Percentiles rank a stretch among this genome's conserved stretches.
Conservation (phyloP, 2,797 vertebrate species). For the Selene dorsalis region DNA sequence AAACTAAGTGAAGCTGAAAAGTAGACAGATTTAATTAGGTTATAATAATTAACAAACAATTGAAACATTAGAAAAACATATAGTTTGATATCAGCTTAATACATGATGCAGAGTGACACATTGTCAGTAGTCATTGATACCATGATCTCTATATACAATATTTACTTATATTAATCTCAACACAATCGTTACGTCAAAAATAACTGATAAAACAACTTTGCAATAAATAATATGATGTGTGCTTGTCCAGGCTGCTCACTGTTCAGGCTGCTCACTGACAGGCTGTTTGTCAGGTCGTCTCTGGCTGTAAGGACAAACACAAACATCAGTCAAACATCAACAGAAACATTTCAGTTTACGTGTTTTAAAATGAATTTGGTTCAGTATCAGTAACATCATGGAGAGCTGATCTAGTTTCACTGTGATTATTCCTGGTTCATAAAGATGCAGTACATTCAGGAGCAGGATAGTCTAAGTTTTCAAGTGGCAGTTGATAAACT, state of each 20-base stretch:
- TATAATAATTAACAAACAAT: background rate
- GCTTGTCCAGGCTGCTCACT: background rate
- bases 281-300: background rate
- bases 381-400: background rate
- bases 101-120: background rate
- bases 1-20: no score
- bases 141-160: constrained; percentile 1
- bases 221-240: constrained; percentile 43
- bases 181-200: background rate
- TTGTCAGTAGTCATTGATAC: background rate
- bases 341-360: background rate
- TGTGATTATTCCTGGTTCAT: no score
- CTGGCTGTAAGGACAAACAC: background rate
- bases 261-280: background rate
- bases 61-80: constrained; percentile 1
- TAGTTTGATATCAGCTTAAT: background rate
- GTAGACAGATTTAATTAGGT: background rate
- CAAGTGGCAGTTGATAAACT: no score
- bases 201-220: background rate
- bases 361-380: no score
- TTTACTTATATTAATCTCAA: background rate
- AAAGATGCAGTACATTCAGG: no score
- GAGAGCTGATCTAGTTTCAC: no score
- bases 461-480: no score
- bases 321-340: background rate